Conservation (phyloP, 1,140 invertebrate species). For the Chrysopa pallens region DNA sequence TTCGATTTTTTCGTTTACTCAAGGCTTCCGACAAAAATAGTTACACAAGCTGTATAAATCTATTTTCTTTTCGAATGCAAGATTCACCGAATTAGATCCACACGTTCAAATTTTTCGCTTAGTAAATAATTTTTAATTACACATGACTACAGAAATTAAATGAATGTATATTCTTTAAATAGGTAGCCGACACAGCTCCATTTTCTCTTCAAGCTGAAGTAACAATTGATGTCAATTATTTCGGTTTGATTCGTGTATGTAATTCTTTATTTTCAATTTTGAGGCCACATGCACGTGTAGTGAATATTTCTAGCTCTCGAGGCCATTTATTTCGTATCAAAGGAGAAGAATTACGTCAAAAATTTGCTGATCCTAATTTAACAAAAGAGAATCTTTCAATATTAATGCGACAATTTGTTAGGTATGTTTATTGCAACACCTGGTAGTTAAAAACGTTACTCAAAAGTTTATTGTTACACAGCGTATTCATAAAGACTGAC, state of each 20-base stretch:
- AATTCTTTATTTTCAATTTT: constrained; percentile 49
- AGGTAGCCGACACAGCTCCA: constrained; percentile 35
- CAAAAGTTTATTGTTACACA: too few relatives aligned
- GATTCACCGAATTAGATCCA: too few relatives aligned
- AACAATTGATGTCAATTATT: constrained; percentile 51
- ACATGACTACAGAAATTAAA: neutral
- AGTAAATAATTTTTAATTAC: constrained; percentile 14
- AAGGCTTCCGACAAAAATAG: too few relatives aligned
- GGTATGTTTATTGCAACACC: constrained; percentile 24
- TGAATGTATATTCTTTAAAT: constrained; percentile 10
- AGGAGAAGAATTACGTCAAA: constrained; percentile 27
- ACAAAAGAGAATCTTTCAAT: constrained; percentile 33
- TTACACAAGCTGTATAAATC: too few relatives aligned
- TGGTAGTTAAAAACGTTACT: too few relatives aligned
- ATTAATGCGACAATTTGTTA: constrained; percentile 46
- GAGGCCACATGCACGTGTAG: constrained; percentile 43
- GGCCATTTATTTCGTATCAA: constrained; percentile 39
- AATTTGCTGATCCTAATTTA: constrained; percentile 29
- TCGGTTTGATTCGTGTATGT: constrained; percentile 39
- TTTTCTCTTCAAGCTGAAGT: constrained; percentile 47
- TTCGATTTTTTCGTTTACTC: too few relatives aligned
- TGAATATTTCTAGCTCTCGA: constrained; percentile 51
- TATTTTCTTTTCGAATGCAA: too few relatives aligned
- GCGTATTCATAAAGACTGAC: too few relatives aligned
- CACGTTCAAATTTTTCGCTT: constrained; percentile 11